Percentiles rank a stretch among this genome's conserved stretches.
phyloP scores from a whole-genome alignment of 2,888 invertebrate genomes.

The Barypeithes pellucidus region DNA sequence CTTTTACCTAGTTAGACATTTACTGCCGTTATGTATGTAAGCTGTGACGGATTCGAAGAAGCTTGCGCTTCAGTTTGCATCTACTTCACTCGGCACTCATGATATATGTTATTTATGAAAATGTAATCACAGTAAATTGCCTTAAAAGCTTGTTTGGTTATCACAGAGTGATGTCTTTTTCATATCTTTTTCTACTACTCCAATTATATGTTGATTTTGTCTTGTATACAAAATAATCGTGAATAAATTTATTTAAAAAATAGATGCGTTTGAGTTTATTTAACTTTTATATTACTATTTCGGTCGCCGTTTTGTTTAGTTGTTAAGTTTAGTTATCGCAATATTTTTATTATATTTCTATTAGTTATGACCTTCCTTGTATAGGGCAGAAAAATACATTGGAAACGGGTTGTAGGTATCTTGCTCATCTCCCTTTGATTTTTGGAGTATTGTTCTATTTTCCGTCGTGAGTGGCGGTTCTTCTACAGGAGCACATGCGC shows the following conservation, averaged over 20 bases:
- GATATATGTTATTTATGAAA: slow-evolving; percentile 12
- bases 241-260: slow-evolving; percentile 42
- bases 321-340: too few species aligned
- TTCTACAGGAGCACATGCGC: too few species aligned
- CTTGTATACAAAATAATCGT: slow-evolving; percentile 38
- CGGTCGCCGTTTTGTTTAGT: too few species aligned
- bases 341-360: too few species aligned
- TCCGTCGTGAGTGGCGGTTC: too few species aligned
- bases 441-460: too few species aligned
- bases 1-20: slow-evolving; percentile 35
- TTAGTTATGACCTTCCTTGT: too few species aligned
- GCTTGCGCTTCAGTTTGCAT: slow-evolving; percentile 23
- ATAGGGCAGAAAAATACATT: too few species aligned
- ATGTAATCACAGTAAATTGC: slow-evolving; percentile 33
- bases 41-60: slow-evolving; percentile 23
- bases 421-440: too few species aligned
- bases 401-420: too few species aligned
- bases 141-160: slow-evolving; percentile 33
- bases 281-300: not conserved
- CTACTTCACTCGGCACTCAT: slow-evolving; percentile 19
- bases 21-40: slow-evolving; percentile 33
- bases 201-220: slow-evolving; percentile 30
- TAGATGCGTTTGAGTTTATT: not conserved
- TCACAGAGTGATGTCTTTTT: slow-evolving; percentile 22
- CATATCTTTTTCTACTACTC: slow-evolving; percentile 28